Percentiles rank a stretch among this genome's conserved stretches.
Evolutionary conservation across 1,140 invertebrate species (phyloP).

Genomic region (Ruditapes philippinarum): DNA sequence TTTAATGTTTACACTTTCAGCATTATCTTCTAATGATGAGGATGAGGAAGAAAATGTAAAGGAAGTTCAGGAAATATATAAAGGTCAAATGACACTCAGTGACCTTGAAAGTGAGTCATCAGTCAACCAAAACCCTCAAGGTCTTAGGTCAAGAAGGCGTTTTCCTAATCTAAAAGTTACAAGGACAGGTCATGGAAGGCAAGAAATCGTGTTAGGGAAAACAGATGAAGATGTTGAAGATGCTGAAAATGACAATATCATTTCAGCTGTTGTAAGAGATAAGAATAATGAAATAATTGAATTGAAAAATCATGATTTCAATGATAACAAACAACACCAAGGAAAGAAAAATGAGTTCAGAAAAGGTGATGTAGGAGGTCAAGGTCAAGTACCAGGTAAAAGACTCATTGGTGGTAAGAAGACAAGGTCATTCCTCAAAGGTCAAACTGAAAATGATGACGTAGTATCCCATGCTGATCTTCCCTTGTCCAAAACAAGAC

Average conservation of each 20-base stretch:
- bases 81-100: slow-evolving; percentile 31
- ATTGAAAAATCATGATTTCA: background rate
- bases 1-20: background rate
- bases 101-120: slow-evolving; percentile 44
- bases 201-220: background rate
- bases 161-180: no score
- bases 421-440: no score
- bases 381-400: no score
- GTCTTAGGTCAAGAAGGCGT: background rate
- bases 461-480: background rate
- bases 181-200: background rate
- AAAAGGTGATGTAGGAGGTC: no score
- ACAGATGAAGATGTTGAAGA: background rate
- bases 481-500: background rate
- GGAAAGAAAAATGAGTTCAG: no score
- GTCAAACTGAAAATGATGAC: no score
- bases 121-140: background rate
- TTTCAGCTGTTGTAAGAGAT: background rate
- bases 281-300: background rate
- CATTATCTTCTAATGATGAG: background rate
- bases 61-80: slow-evolving; percentile 14
- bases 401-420: no score
- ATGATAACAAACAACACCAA: background rate
- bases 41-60: background rate
- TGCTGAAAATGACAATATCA: background rate